A percentile compares a stretch with the other conserved stretches of the same genome.
phyloP scores from a whole-genome alignment of 2,797 vertebrate genomes.

The Cottoperca gobio region DNA sequence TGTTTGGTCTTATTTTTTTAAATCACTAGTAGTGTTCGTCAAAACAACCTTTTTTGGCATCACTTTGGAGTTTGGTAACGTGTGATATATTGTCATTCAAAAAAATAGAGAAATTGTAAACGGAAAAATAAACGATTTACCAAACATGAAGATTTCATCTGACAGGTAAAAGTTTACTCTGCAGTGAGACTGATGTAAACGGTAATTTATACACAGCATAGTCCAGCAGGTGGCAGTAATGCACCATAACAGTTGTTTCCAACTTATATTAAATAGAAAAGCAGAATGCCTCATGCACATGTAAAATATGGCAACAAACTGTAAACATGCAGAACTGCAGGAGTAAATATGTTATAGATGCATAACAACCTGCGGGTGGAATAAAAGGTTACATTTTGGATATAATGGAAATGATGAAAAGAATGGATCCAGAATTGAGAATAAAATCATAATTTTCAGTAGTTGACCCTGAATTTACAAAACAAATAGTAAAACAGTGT shows the following conservation, averaged over 20 bases:
- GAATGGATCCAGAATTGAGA: background rate
- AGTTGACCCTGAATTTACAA: background rate
- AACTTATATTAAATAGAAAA: background rate
- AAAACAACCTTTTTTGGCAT: background rate
- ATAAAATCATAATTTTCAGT: background rate
- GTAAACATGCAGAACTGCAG: background rate
- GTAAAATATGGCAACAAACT: background rate
- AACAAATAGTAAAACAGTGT: too few relatives aligned
- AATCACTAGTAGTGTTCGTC: too few relatives aligned
- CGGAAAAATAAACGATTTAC: background rate
- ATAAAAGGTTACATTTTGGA: background rate
- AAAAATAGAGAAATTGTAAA: background rate
- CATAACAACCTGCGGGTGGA: background rate
- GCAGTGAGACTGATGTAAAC: background rate
- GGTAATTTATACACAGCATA: background rate
- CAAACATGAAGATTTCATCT: background rate
- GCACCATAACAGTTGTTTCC: background rate
- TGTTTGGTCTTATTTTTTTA: background rate
- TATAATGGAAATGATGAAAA: background rate
- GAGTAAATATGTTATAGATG: background rate
- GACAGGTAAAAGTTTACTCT: background rate
- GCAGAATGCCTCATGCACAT: background rate
- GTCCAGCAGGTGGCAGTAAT: conserved; percentile 60
- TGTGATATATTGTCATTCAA: background rate
- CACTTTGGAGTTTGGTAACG: background rate